Conservation (phyloP, 2,113 vertebrate species). For the Tachysurus vachellii region DNA sequence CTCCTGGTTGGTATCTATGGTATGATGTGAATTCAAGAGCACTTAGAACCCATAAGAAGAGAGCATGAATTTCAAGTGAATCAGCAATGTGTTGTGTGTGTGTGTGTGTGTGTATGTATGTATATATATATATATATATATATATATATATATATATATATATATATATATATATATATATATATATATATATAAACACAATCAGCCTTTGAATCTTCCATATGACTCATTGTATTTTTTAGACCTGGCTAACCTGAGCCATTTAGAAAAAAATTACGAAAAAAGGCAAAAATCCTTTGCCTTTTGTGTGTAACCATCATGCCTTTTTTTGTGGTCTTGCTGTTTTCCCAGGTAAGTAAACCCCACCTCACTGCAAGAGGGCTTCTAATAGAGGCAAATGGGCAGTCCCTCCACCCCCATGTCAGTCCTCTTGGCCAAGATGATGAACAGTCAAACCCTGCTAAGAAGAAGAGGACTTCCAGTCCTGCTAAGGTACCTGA, state of each 20-base stretch:
- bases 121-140: too few species aligned
- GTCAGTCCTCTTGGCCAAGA: constrained; percentile 84
- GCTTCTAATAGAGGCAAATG: constrained; percentile 75
- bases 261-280: background rate
- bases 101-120: too few species aligned
- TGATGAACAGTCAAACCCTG: constrained; percentile 91
- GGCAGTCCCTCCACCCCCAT: constrained; percentile 85
- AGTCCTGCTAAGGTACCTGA: constrained; percentile 90
- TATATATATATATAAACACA: too few species aligned
- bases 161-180: too few species aligned
- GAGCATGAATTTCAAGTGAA: background rate
- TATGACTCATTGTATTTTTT: background rate
- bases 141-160: too few species aligned
- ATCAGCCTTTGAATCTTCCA: background rate
- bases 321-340: background rate
- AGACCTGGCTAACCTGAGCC: background rate
- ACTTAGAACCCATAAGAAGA: background rate
- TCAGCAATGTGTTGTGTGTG: background rate
- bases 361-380: constrained; percentile 77
- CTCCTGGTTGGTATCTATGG: background rate
- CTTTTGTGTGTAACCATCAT: background rate
- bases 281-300: background rate
- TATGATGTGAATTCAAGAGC: background rate
- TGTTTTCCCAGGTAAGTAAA: constrained; percentile 85
- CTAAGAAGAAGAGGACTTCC: constrained; percentile 95